phyloP scores from a whole-genome alignment of 1,140 invertebrate species.

The Frieseomelitta varia region DNA sequence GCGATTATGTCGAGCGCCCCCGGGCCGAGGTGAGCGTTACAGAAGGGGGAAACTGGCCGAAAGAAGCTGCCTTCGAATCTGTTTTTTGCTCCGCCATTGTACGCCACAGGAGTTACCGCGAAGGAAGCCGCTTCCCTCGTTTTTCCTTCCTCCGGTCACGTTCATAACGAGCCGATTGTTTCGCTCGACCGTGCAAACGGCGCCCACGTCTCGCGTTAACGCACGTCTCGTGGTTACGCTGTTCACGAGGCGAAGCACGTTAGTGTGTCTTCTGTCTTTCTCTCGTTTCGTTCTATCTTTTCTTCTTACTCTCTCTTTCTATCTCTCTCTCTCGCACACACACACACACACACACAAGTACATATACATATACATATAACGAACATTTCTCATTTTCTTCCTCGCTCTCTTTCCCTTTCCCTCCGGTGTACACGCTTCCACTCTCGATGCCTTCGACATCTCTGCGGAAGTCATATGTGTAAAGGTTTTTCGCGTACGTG shows the following conservation, averaged over 20 bases:
- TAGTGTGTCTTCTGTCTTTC: slow-evolving; percentile 20
- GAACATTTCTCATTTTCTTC: slow-evolving; percentile 15
- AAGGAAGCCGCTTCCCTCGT: slow-evolving; percentile 55
- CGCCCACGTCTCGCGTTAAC: slow-evolving; percentile 40
- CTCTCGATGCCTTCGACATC: slow-evolving; percentile 46
- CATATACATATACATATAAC: not conserved
- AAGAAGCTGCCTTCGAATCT: slow-evolving; percentile 61
- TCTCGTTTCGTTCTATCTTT: not conserved
- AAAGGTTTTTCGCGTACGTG: slow-evolving; percentile 61
- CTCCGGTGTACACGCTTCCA: slow-evolving; percentile 7
- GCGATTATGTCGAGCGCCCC: slow-evolving; percentile 59
- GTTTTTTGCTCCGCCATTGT: slow-evolving; percentile 73
- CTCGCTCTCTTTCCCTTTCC: slow-evolving; percentile 31
- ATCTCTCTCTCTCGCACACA: not conserved
- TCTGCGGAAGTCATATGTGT: slow-evolving; percentile 44
- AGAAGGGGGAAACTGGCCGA: slow-evolving; percentile 45
- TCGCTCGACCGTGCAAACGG: slow-evolving; percentile 24
- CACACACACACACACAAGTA: not conserved
- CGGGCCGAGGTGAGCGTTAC: slow-evolving; percentile 61
- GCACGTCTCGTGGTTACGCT: slow-evolving; percentile 49
- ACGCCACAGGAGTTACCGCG: slow-evolving; percentile 46
- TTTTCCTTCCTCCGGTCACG: slow-evolving; percentile 14
- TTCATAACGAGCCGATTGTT: not conserved
- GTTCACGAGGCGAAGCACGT: slow-evolving; percentile 38
- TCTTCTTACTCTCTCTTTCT: not conserved